These are phyloP conservation scores for Himalopsyche phryganea DNA, from an alignment of 1,140 invertebrate species.

Conservation along the genomic window DNA sequence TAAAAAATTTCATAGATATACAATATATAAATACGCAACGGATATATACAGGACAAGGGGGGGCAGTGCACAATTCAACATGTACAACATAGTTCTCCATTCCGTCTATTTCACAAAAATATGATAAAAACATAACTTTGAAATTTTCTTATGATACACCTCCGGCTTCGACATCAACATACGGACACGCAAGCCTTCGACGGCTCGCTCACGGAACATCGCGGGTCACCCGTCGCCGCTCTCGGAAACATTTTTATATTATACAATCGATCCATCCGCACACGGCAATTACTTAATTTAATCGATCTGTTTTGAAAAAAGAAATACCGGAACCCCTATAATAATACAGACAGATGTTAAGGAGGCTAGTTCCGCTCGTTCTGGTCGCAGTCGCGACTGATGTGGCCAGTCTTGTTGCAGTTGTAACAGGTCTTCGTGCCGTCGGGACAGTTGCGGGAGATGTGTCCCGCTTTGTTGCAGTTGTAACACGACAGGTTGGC, in stretches of 20 bases:
- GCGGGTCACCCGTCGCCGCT: conserved; percentile 34
- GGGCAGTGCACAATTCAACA: conserved; percentile 33
- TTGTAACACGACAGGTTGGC: conserved; percentile 73
- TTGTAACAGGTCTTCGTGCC: conserved; percentile 82
- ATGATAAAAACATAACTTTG: conserved; percentile 45
- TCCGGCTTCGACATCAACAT: conserved; percentile 24
- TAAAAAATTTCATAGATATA: conserved; percentile 34
- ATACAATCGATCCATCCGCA: no score
- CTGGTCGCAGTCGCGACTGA: conserved; percentile 85
- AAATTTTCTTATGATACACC: conserved; percentile 37
- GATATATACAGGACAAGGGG: conserved; percentile 34
- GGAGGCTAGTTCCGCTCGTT: conserved; percentile 62
- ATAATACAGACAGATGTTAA: conserved; percentile 11
- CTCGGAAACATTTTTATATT: neutral
- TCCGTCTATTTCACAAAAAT: conserved; percentile 43
- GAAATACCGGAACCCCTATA: conserved; percentile 36
- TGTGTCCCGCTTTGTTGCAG: conserved; percentile 85
- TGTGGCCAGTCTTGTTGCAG: conserved; percentile 85
- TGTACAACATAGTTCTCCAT: conserved; percentile 45
- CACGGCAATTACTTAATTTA: conserved; percentile 37
- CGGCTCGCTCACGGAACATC: conserved; percentile 23
- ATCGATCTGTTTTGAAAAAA: conserved; percentile 35
- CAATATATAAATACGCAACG: conserved; percentile 30
- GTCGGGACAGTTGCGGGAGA: conserved; percentile 84
- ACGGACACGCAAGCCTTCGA: conserved; percentile 9